Percentiles rank a stretch among this genome's conserved stretches.
phyloP scores from a whole-genome alignment of 2,888 invertebrate species.

The Neoaliturus tenellus region DNA sequence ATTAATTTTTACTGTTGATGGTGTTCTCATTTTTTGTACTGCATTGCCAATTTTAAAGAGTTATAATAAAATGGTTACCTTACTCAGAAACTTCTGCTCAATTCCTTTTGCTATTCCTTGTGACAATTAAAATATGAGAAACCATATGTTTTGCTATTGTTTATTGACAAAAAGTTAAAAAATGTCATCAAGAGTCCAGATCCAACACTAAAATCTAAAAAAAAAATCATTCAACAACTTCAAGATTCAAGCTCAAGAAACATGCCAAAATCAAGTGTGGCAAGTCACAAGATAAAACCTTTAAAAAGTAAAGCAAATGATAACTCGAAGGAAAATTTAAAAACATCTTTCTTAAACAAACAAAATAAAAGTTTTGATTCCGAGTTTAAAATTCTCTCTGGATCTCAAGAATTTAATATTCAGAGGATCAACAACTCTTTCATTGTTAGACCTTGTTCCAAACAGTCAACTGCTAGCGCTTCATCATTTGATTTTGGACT shows the following conservation, averaged over 20 bases:
- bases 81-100: no score
- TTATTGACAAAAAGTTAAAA: not conserved
- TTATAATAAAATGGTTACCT: no score
- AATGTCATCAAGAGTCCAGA: not conserved
- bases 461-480: not conserved
- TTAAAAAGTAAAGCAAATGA: not conserved
- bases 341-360: not conserved
- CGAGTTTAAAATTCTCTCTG: not conserved
- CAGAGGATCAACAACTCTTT: not conserved
- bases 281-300: not conserved
- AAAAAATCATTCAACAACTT: not conserved
- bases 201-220: not conserved
- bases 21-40: no score
- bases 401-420: not conserved
- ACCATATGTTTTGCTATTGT: not conserved
- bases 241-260: not conserved
- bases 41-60: no score
- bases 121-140: no score
- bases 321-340: not conserved
- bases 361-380: not conserved
- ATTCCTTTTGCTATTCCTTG: no score
- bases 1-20: no score
- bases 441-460: not conserved
- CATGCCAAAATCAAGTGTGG: constrained; percentile 10
- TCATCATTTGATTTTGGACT: not conserved